phyloP scores from a whole-genome alignment of 1,140 invertebrate genomes.

The Listronotus oregonensis region DNA sequence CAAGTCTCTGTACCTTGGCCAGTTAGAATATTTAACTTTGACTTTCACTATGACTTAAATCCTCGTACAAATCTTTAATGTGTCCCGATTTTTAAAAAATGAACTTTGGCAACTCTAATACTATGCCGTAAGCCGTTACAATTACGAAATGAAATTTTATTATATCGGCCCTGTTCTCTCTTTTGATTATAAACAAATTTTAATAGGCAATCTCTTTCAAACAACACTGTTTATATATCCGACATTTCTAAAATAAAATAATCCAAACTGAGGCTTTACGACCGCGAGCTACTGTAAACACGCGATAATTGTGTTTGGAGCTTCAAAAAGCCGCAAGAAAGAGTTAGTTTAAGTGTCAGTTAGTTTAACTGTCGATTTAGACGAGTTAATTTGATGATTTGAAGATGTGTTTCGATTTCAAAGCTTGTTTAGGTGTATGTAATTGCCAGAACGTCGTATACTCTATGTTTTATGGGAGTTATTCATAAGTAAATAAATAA shows the following conservation, averaged over 20 bases:
- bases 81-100: too few species aligned
- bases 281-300: background rate
- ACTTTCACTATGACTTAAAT: too few species aligned
- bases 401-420: background rate
- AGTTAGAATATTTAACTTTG: too few species aligned
- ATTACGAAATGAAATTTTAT: too few species aligned
- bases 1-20: too few species aligned
- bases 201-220: too few species aligned
- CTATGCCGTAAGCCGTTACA: too few species aligned
- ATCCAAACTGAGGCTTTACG: background rate
- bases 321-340: background rate
- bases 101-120: too few species aligned
- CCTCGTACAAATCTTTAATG: too few species aligned
- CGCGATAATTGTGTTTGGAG: constrained; percentile 8
- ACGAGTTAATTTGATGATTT: constrained; percentile 8
- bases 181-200: too few species aligned
- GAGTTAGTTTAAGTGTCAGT: constrained; percentile 10
- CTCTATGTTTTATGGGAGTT: background rate
- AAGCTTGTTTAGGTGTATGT: constrained; percentile 1
- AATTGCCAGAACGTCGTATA: background rate
- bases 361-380: constrained; percentile 13
- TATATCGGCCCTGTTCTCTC: too few species aligned
- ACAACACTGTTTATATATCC: background rate
- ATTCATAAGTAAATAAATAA: background rate
- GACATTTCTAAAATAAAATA: constrained; percentile 10